These are phyloP conservation scores for Myotis findleyi DNA, from an alignment of 2,797 vertebrate genomes.

Conservation along the genomic window DNA sequence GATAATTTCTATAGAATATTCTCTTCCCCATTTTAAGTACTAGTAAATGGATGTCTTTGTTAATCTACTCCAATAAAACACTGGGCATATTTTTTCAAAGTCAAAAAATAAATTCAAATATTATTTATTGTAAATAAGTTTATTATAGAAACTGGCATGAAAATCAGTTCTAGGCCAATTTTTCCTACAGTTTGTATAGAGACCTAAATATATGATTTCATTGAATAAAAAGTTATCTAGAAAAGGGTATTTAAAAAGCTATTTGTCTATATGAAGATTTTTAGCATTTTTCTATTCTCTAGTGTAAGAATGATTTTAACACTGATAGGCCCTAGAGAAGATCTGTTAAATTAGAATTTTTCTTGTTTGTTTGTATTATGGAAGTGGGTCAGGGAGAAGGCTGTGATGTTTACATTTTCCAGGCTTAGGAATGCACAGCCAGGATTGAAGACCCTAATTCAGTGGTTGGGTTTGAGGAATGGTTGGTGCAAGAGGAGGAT, in stretches of 20 bases:
- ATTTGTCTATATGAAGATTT: neutral
- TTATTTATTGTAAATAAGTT: conserved; percentile 1
- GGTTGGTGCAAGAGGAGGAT: neutral
- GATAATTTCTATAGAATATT: neutral
- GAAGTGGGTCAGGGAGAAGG: neutral
- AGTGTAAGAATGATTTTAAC: neutral
- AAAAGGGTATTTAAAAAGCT: neutral
- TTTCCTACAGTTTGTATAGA: neutral
- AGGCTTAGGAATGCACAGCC: neutral
- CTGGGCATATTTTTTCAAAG: neutral
- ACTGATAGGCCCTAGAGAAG: neutral
- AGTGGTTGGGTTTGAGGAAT: neutral
- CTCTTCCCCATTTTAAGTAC: neutral
- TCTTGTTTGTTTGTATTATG: neutral
- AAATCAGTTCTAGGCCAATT: neutral
- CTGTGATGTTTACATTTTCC: neutral
- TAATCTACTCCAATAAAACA: neutral
- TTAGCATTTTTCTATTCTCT: neutral
- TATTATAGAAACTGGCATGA: neutral
- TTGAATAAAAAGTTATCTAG: neutral
- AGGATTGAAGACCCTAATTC: neutral
- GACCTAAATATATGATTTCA: neutral
- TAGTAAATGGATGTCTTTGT: neutral
- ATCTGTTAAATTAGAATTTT: neutral
- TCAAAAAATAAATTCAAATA: neutral